Evolutionary conservation across 2,113 vertebrate genomes (phyloP).

Genomic region (Urocolius indicus): DNA sequence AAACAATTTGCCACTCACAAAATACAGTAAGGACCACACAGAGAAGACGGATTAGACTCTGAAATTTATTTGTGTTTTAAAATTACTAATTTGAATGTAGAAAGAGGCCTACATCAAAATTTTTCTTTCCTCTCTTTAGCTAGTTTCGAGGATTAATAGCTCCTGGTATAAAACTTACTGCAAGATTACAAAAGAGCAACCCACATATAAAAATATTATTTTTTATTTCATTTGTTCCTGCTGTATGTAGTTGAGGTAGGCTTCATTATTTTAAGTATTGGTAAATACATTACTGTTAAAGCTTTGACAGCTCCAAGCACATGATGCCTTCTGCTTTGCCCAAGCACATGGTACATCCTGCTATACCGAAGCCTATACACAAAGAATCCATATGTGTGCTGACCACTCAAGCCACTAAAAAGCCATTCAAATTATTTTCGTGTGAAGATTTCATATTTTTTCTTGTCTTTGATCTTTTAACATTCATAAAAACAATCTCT

Average conservation of each 20-base stretch:
- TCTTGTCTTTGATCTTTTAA: background rate
- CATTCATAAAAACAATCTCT: background rate
- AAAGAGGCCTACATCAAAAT: background rate
- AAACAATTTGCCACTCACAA: background rate
- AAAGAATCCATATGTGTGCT: background rate
- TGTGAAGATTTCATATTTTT: background rate
- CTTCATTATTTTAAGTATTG: background rate
- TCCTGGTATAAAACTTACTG: background rate
- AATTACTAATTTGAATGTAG: background rate
- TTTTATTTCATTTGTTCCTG: background rate
- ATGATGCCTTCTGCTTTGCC: background rate
- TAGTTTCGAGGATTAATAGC: background rate
- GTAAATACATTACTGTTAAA: background rate
- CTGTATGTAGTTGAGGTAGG: accelerated
- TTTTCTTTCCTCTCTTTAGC: background rate
- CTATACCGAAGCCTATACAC: background rate
- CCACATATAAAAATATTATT: background rate
- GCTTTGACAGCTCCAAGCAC: background rate
- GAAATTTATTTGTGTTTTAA: background rate
- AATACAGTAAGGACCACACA: background rate
- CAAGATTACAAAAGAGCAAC: background rate
- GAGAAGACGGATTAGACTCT: background rate
- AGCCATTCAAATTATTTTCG: background rate
- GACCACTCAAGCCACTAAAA: background rate
- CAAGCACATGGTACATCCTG: background rate